These are phyloP conservation scores for Heliothis virescens DNA, from an alignment of 1,140 invertebrate genomes.

Conservation along the genomic window DNA sequence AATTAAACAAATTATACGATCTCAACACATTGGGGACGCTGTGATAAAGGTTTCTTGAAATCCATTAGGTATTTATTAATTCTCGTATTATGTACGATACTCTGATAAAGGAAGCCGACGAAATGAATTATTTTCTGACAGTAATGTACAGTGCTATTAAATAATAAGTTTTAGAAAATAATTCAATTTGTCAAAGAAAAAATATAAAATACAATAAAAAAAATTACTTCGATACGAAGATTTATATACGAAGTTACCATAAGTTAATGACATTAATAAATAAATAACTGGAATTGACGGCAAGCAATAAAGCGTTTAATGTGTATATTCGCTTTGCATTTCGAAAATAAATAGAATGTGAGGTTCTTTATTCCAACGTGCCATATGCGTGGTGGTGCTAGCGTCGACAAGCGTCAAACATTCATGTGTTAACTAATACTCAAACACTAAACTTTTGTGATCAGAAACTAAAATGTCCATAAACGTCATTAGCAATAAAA, in stretches of 20 bases:
- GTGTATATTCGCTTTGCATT: constrained; percentile 52
- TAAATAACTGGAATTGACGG: constrained; percentile 60
- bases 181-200: constrained; percentile 39
- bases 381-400: constrained; percentile 65
- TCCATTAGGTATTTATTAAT: constrained; percentile 46
- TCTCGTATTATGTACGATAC: constrained; percentile 35
- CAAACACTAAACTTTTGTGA: constrained; percentile 43
- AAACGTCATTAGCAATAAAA: constrained; percentile 62
- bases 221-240: constrained; percentile 23
- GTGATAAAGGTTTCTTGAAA: constrained; percentile 53
- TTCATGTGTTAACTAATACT: constrained; percentile 52
- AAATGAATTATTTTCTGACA: constrained; percentile 45
- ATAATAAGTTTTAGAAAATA: constrained; percentile 38
- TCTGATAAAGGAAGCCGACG: constrained; percentile 22
- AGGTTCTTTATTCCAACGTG: constrained; percentile 63
- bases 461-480: constrained; percentile 50
- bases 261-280: constrained; percentile 47
- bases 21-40: constrained; percentile 52
- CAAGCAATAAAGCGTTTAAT: constrained; percentile 56
- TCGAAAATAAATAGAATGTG: constrained; percentile 44
- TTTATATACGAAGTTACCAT: constrained; percentile 51
- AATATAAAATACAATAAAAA: constrained; percentile 23
- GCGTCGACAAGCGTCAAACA: constrained; percentile 48
- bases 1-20: constrained; percentile 54
- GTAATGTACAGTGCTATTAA: constrained; percentile 53